A percentile compares a stretch with the other conserved stretches of the same genome.
These are phyloP conservation scores for Brachyptera putata DNA, from an alignment of 2,888 invertebrate species.

Conservation along the genomic window DNA sequence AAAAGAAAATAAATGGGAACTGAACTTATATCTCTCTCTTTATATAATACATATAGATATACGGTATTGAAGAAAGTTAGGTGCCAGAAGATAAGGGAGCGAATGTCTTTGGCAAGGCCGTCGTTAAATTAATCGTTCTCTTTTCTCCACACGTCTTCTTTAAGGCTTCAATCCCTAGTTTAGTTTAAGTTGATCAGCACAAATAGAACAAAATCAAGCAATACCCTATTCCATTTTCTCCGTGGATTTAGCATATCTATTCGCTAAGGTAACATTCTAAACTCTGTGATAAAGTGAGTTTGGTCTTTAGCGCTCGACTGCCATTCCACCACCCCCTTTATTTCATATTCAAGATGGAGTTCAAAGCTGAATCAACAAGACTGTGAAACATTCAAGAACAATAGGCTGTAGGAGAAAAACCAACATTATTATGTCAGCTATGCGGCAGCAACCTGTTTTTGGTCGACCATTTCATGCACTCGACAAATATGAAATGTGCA, in stretches of 20 bases:
- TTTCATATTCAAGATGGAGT: conserved; percentile 35
- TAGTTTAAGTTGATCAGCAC: conserved; percentile 1
- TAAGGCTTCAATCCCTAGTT: conserved; percentile 1
- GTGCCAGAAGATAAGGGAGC: conserved; percentile 12
- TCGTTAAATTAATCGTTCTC: conserved; percentile 16
- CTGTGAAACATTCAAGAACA: conserved; percentile 31
- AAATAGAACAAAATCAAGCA: neutral
- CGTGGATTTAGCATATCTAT: neutral
- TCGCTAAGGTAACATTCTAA: conserved; percentile 1
- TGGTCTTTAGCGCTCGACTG: neutral
- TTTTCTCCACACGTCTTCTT: neutral
- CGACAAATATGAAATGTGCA: too few species aligned
- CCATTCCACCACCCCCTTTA: conserved; percentile 15
- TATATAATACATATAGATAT: too few species aligned
- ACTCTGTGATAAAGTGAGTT: neutral
- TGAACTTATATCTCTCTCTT: neutral
- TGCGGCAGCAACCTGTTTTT: conserved; percentile 28
- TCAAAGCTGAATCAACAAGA: conserved; percentile 34
- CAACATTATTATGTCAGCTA: conserved; percentile 33
- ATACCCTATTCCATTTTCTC: neutral
- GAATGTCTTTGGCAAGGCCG: conserved; percentile 8
- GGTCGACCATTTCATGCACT: too few species aligned
- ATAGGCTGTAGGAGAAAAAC: conserved; percentile 32
- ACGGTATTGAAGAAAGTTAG: conserved; percentile 15
- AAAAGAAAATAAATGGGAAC: conserved; percentile 19